Conservation (phyloP, 2,113 vertebrate species). For the Agapornis roseicollis region DNA sequence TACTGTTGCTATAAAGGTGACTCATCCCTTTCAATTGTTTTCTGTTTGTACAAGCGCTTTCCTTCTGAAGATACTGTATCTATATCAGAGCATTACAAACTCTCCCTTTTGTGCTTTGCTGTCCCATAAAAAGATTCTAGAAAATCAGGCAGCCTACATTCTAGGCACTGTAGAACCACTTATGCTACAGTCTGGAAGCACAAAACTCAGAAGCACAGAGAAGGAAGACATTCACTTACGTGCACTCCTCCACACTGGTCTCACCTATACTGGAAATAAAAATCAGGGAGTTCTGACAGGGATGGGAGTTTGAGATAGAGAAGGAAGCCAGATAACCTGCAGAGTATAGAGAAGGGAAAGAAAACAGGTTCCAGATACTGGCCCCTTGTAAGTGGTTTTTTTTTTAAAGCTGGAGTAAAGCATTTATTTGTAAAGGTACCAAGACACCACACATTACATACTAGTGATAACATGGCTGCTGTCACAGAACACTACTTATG, state of each 20-base stretch:
- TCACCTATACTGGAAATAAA: not conserved
- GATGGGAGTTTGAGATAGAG: not conserved
- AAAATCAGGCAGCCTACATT: not conserved
- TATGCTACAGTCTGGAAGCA: not conserved
- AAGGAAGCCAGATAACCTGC: not conserved
- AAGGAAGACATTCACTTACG: not conserved
- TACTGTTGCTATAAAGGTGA: not conserved
- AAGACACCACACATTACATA: not conserved
- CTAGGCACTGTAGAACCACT: not conserved
- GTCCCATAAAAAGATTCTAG: not conserved
- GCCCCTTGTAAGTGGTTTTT: not conserved
- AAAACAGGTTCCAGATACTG: not conserved
- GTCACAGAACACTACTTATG: accelerated
- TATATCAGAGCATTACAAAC: not conserved
- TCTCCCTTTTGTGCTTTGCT: not conserved
- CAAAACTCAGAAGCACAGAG: not conserved
- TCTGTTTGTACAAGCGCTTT: not conserved
- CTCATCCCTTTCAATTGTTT: not conserved
- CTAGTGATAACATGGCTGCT: not conserved
- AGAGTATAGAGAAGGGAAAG: not conserved
- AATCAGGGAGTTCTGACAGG: not conserved
- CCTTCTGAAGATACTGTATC: not conserved
- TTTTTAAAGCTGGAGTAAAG: not conserved
- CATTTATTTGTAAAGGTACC: not conserved
- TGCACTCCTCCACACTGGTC: not conserved